phyloP scores from a whole-genome alignment of 1,140 invertebrate genomes.

The Heliconius melpomene region DNA sequence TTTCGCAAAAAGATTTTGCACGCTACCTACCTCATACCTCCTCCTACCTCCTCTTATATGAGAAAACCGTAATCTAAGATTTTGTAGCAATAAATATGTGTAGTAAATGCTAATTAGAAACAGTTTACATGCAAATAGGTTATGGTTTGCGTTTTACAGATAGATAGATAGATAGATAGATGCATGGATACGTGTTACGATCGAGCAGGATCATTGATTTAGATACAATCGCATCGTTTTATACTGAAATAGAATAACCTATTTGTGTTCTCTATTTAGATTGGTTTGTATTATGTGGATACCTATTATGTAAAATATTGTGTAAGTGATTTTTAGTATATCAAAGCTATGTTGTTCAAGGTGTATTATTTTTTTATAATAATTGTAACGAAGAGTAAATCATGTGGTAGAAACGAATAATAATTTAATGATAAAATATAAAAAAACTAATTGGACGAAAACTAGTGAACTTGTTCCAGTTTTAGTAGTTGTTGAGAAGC shows the following conservation, averaged over 20 bases:
- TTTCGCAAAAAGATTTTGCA: neutral
- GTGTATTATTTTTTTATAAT: no score
- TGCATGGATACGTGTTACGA: constrained; percentile 22
- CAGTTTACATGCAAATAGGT: constrained; percentile 36
- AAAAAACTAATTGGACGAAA: no score
- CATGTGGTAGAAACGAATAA: no score
- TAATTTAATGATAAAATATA: no score
- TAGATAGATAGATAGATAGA: constrained; percentile 17
- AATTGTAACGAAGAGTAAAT: no score
- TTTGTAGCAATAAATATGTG: constrained; percentile 20
- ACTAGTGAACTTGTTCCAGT: no score
- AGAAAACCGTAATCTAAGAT: constrained; percentile 1
- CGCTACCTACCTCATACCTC: no score
- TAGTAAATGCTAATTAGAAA: constrained; percentile 33
- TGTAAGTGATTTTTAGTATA: no score
- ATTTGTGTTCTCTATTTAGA: neutral
- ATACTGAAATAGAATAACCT: neutral
- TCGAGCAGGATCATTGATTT: constrained; percentile 14
- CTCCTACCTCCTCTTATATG: neutral
- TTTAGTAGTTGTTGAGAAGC: no score
- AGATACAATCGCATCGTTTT: neutral
- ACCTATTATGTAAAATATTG: no score
- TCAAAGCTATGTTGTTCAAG: no score
- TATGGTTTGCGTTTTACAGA: constrained; percentile 19
- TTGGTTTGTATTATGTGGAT: neutral